phyloP scores from a whole-genome alignment of 2,113 vertebrate genomes.

The Nipponia nippon region DNA sequence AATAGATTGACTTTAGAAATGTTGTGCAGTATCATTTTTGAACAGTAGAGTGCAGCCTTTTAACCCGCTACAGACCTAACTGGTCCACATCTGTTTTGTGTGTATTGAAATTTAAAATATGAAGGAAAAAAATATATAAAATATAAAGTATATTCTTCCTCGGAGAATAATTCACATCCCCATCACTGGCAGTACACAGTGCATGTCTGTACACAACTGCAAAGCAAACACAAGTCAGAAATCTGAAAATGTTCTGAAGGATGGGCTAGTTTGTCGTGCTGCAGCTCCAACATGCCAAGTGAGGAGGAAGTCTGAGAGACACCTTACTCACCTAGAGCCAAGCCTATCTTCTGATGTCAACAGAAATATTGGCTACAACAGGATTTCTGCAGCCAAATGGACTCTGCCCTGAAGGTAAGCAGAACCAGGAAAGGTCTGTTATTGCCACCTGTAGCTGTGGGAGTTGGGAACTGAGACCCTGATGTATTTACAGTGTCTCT shows the following conservation, averaged over 20 bases:
- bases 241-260: not conserved
- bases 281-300: fast-evolving
- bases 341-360: not conserved
- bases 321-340: not conserved
- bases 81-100: not conserved
- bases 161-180: not conserved
- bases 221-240: not conserved
- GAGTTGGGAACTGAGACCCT: not conserved
- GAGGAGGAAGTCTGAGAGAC: not conserved
- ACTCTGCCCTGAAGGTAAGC: not conserved
- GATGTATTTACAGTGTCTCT: not conserved
- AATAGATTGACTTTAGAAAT: not conserved
- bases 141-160: not conserved
- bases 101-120: not conserved
- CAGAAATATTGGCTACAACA: not conserved
- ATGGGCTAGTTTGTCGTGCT: not conserved
- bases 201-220: not conserved
- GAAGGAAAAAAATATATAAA: not conserved
- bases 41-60: slow-evolving; percentile 8
- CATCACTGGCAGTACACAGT: not conserved
- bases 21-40: not conserved
- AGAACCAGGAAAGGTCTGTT: not conserved
- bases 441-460: not conserved
- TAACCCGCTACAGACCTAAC: not conserved
- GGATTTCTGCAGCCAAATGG: not conserved